Evolutionary conservation across 2,888 invertebrate genomes (phyloP), one percentile per base, ranked within the genome.

Genomic region (Drosophila paramelanica): DNA sequence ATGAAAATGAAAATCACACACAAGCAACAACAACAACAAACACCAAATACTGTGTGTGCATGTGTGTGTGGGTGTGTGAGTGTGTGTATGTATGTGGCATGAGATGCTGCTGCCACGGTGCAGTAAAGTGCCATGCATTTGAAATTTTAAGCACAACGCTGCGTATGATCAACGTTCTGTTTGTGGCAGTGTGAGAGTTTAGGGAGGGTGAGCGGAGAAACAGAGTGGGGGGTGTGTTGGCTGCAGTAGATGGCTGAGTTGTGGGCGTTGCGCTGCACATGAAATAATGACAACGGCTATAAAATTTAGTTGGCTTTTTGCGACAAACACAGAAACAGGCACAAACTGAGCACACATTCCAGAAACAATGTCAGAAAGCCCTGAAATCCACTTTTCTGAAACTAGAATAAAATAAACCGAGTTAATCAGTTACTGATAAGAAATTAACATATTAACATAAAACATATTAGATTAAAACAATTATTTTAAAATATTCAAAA

Each of bases 281-380:
- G 85, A 85, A 75, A 87, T 88, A 85, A 85, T 88, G 85, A 85
- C 82, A 87, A 82, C 79, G 70, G 72, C 83, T 73, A 81, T 85
- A 77, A 81, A 88, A 85, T 81, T 79, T 79, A 73, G 88, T 87
- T 85, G 81, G 73, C 82, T 78, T 85, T 87, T 84, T 74, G 79
- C 74, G 71, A 85, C 82, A 78, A 74, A 65, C 56, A 74, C 53
- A 50, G 64, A 41, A 66, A 42, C 36, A 45, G 31, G 36, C 59
- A 52, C 61, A 43, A 39, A 51, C 45, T 17, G 20, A 20, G 17
- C 33, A 6, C 2, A 3, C 14, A 23, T 78, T 75, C 59, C 56
- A 58, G 13, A 51, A 17, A 49, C 43, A n/a, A 0, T 13, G 2
- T 13, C 7, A 41, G 5, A 27, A 39, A 14, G 6, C 6, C 8